These are phyloP conservation scores for Chirona hameri DNA, from an alignment of 2,888 invertebrate species.

Conservation along the genomic window DNA sequence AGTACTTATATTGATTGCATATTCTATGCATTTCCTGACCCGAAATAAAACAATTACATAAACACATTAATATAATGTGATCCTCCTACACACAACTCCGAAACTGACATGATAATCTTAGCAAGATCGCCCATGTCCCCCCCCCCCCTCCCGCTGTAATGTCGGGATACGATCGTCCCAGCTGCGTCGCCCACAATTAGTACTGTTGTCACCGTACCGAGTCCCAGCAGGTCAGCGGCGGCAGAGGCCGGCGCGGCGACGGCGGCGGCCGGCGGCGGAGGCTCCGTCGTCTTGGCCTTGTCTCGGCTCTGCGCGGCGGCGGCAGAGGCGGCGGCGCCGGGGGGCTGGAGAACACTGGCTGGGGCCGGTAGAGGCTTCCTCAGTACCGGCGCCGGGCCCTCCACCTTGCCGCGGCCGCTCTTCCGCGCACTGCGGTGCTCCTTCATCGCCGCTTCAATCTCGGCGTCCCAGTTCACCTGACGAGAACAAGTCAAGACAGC, in stretches of 20 bases:
- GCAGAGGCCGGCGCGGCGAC: not conserved
- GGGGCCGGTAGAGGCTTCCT: not conserved
- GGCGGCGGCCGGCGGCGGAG: not conserved
- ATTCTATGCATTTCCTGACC: too few relatives aligned
- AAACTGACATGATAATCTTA: too few relatives aligned
- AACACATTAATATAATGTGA: too few relatives aligned
- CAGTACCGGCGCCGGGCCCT: not conserved
- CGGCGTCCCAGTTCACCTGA: constrained; percentile 30
- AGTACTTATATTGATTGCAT: too few relatives aligned
- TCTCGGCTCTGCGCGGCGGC: not conserved
- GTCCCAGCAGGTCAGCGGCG: constrained; percentile 13
- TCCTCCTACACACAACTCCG: too few relatives aligned
- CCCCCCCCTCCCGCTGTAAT: too few relatives aligned
- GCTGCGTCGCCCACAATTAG: too few relatives aligned
- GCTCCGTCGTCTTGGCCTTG: not conserved
- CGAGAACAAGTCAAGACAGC: not conserved
- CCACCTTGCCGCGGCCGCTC: not conserved
- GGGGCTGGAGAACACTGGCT: not conserved
- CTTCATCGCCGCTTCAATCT: constrained; percentile 40
- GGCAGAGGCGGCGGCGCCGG: not conserved
- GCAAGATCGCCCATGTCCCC: too few relatives aligned
- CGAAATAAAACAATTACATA: too few relatives aligned
- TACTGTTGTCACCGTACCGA: not conserved
- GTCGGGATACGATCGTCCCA: too few relatives aligned
- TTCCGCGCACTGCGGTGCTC: constrained; percentile 40